Conservation (phyloP, 2,888 invertebrate species). For the Temnothorax ravouxi region DNA sequence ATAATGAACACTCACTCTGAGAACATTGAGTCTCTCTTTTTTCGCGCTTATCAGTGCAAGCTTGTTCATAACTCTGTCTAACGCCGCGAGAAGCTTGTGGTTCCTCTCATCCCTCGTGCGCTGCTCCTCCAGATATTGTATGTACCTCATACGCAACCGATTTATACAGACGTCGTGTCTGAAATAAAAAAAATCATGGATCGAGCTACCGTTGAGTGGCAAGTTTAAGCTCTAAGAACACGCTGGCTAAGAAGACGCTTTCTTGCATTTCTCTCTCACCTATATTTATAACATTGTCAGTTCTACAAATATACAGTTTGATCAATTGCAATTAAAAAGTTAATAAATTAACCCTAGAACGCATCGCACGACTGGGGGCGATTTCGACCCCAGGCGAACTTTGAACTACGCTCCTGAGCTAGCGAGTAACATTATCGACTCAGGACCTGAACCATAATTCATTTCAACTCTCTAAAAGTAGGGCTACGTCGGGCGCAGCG, state of each 20-base stretch:
- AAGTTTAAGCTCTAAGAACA: not conserved
- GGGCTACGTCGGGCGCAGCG: too few relatives aligned
- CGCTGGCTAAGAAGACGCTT: not conserved
- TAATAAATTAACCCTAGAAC: not conserved
- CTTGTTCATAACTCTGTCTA: constrained; percentile 89
- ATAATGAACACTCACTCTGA: constrained; percentile 86
- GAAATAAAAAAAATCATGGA: constrained; percentile 61
- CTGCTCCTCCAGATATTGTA: constrained; percentile 88
- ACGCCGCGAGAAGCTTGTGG: constrained; percentile 87
- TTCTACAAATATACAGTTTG: not conserved
- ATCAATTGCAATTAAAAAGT: not conserved
- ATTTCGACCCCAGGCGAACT: too few relatives aligned
- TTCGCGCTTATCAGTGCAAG: constrained; percentile 88
- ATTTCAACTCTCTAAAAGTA: too few relatives aligned
- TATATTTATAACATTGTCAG: not conserved
- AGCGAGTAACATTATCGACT: too few relatives aligned
- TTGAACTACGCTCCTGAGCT: too few relatives aligned
- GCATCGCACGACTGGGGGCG: too few relatives aligned
- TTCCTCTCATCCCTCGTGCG: constrained; percentile 88
- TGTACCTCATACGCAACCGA: constrained; percentile 86
- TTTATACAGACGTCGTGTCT: constrained; percentile 84
- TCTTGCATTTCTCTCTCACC: not conserved
- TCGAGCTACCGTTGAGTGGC: not conserved
- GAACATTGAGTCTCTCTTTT: constrained; percentile 88
- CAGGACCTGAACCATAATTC: too few relatives aligned